Base-by-base conservation (phyloP, 2,113 vertebrate species). In the Hyperopisus bebe region DNA sequence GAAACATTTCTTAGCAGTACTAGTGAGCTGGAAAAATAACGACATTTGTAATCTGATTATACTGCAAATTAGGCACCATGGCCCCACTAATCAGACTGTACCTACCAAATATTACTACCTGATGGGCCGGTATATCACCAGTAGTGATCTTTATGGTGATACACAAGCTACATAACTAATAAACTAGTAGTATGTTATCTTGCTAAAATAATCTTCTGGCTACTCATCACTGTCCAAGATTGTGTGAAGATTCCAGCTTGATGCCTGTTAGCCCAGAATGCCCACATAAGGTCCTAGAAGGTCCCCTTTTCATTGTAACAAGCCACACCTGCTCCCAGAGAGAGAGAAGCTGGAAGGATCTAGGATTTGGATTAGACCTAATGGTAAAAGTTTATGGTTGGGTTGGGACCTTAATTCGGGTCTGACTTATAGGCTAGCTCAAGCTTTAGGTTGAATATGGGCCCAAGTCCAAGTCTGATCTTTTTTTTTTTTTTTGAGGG, bases 111-210 rank as follows among this genome's bases (percentile, higher is more conserved):
- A 88, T 88, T 88, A 31, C 27, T 77, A 88, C 47, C 58, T 89
- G 84, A 44, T 48, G 82, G 86, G 90, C 91, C 91, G 55, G 91
- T 94, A 93, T 93, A 95, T 95, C 90, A 92, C 84, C 80, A 58
- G 27, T 39, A 62, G n/a, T 90, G 90, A 93, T 92, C 89, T 94
- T 53, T 90, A 85, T 90, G 91, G 91, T 88, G 89, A 88, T 42
- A 46, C 88, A 84, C n/a, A 55, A 88, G 88, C 90, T 86, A 86
- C 77, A 21, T 15, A 70, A 84, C 39, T 77, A 70, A 90, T 27
- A 66, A 90, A n/a, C n/a, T n/a, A n/a, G n/a, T n/a, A n/a, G 90
- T 90, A 91, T 83, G 91, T 91, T 87, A 86, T 92, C 92, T 86
- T 77, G 44, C 90, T 90, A 10, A 91, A 94, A 92, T 89, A 39